Evolutionary conservation across 2,797 vertebrate genomes (phyloP).

Genomic region (Aulostomus chinensis): DNA sequence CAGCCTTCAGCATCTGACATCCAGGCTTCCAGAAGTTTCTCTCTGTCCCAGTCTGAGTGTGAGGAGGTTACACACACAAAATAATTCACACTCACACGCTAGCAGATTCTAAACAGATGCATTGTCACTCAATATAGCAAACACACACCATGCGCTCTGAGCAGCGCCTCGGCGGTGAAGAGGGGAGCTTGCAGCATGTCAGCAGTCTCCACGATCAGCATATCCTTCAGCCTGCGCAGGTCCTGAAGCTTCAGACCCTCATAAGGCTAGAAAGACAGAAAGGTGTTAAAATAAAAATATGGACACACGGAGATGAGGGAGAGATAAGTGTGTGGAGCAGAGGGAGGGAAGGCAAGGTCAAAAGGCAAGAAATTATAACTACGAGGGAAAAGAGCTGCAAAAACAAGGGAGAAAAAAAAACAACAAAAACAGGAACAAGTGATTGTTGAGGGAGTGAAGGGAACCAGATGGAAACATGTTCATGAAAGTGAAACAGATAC

Average conservation of each 20-base stretch:
- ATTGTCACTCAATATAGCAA: too few species aligned
- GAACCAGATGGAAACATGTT: conserved; percentile 5
- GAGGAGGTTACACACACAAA: background rate
- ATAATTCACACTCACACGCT: too few species aligned
- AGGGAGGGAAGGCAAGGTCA: background rate
- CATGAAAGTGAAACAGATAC: conserved; percentile 10
- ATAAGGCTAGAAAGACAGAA: conserved; percentile 84
- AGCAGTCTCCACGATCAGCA: conserved; percentile 98
- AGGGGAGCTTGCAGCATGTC: conserved; percentile 99
- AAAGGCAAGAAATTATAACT: conserved; percentile 4
- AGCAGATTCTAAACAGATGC: too few species aligned
- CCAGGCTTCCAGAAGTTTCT: conserved; percentile 98
- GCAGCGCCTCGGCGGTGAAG: conserved; percentile 97
- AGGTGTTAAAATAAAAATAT: background rate
- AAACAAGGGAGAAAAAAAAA: too few species aligned
- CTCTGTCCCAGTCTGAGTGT: conserved; percentile 93
- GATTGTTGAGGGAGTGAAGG: too few species aligned
- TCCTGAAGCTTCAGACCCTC: conserved; percentile 97
- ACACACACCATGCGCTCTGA: conserved; percentile 90
- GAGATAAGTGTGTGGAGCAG: background rate
- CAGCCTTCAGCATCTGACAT: conserved; percentile 96
- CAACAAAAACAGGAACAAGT: too few species aligned
- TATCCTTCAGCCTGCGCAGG: conserved; percentile 94
- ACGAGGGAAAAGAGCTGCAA: too few species aligned
- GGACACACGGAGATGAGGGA: background rate